Base-by-base conservation (phyloP, 2,888 invertebrate genomes). In the Chaetogeoica ovagalla region DNA sequence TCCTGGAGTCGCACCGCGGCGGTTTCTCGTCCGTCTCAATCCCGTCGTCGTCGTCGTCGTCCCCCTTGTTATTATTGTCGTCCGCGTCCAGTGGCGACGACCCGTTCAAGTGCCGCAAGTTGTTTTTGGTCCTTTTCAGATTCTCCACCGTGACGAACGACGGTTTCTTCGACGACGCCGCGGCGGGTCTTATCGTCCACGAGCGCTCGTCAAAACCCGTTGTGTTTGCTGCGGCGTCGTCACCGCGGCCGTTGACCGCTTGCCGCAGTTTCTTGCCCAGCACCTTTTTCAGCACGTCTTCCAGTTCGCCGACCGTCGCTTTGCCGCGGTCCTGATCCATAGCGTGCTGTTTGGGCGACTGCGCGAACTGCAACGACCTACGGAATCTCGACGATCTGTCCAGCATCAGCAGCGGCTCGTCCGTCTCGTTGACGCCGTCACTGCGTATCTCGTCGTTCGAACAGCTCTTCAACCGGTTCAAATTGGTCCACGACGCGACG, bases 291-390 rank as follows among this genome's bases (percentile, higher is more conserved):
- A 83, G 66, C 37, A 82, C 83, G 55, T 83, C 82, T 74, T 83
- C 83, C 59, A 83, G 69, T 59, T 82, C 82, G n/a, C 81, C 77
- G 15, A 39, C 17, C 15, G 23, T 6, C 57, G 19, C 13, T 17
- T 13, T n/a, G 21, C 9, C 6, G 17, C 15, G n/a, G 57, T 17
- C 19, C 55, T 0, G 65, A 55, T 0, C 13, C 63, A 15, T 13
- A n/a, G 11, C 6, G 71, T 11, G n/a, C n/a, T n/a, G 43, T 77
- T 77, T 81, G 30, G 30, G 4, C 21, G 65, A 81, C 81, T 73
- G 90, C 90, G 91, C 90, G 85, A 91, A 90, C 84, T 93, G 91
- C 83, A 93, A 87, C 7, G 92, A 91, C 82, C 90, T 88, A 66
- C 91, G 89, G 82, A 89, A 87, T 84, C 90, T 90, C 19, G 91